Evolutionary conservation across 1,140 invertebrate species (phyloP), one percentile per base, ranked within the genome.

Genomic region (Lordiphosa mommai): DNA sequence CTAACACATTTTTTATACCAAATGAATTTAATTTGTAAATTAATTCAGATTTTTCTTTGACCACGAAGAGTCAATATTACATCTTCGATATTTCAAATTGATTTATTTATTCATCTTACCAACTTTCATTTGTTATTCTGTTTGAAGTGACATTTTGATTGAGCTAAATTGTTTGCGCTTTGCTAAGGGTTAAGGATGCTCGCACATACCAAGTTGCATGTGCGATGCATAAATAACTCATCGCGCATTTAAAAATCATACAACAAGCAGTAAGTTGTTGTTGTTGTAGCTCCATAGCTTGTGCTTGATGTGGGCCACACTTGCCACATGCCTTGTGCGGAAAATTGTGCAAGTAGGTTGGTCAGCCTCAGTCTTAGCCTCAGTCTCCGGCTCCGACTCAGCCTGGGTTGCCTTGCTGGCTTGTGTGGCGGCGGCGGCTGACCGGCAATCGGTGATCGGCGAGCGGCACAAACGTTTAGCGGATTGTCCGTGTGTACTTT

Each of bases 341-440:
- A 77, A 84, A 84, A 85, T 77, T 84, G 77, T 84, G 72, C 77
- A 84, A 84, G 79, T 84, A 85, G 79, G 77, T 84, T 85, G 77
- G 79, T 82, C 76, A 74, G 76, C 23, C 56, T 17, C 20, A 30
- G 44, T 7, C 20, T 34, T 51, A 17, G 48, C 29, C 16, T 23
- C 8, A 23, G 23, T 9, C 27, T 5, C 23, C 27, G 44, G 13
- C 44, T 32, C 9, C 27, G 14, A 30, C 27, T 33, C 14, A 47
- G 30, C 27, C 47, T 16, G 32, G 47, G 47, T 51, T 47, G 61
- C 17, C 20, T 27, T 41, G 27, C 30, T 55, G 27, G 5, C 29
- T 17, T 27, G 34, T 29, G n/a, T n/a, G n/a, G n/a, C n/a, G n/a
- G n/a, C 5, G 38, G 23, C 38, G 16, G 16, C 41, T 27, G 23